Base-by-base conservation (phyloP, 1,140 invertebrate genomes). In the Temnothorax nylanderi region DNA sequence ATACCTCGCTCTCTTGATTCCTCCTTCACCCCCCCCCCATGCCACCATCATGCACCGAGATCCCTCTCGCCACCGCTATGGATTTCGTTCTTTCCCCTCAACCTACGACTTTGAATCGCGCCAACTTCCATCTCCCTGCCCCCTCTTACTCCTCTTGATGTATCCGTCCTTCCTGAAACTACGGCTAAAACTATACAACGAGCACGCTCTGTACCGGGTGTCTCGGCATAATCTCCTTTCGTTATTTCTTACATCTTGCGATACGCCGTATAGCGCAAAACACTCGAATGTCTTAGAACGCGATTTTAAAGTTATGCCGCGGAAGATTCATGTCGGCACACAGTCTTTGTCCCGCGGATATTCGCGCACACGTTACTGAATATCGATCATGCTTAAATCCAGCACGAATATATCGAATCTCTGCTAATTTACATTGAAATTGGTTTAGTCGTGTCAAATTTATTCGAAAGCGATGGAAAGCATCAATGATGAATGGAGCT, bases 111-210 rank as follows among this genome's bases (percentile, higher is more conserved):
- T 93, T 91, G 93, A 94, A 94, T 94, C 92, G 93, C 92, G 91
- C 93, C 92, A 93, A 93, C 93, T 93, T 93, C 93, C 90, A 91
- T 90, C 87, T 87, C 47, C 49, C 86, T 54, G 13, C 4, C 54
- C 49, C 26, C 32, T 37, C 41, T 32, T 58, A 11, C 56, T 62
- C 72, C 76, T 78, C 80, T 58, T 62, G 87, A 72, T 82, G 88
- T 92, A 92, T 91, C 90, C 92, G 92, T 93, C 91, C 91, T 92
- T 90, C 86, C 77, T 87, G 89, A 94, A 94, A 94, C 91, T 94
- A 93, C 92, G 93, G 90, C 92, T 94, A 94, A 95, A 95, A 94
- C 93, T 94, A 93, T 94, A 94, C 92, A 91, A 93, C 77, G 87
- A 93, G 92, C 92, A 91, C 94, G 84, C 90, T 84, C 87, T 93